phyloP scores from a whole-genome alignment of 2,113 vertebrate species.

The Tenrec ecaudatus region DNA sequence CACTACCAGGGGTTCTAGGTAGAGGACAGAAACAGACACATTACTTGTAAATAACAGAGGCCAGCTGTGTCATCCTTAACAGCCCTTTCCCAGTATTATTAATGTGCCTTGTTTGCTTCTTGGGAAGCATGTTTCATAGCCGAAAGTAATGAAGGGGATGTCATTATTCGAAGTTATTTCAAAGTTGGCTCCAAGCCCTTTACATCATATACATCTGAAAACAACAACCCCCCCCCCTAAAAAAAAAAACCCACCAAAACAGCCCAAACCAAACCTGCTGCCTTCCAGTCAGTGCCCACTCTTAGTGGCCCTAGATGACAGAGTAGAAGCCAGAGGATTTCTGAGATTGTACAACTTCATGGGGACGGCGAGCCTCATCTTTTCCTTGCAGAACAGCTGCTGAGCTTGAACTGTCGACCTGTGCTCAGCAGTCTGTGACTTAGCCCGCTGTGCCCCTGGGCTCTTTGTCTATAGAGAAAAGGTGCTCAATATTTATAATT shows the following conservation, averaged over 20 bases:
- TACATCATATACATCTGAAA: background rate
- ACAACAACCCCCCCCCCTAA: background rate
- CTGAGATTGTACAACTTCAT: background rate
- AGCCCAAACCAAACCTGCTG: too few relatives aligned
- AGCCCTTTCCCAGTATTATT: background rate
- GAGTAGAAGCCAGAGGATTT: background rate
- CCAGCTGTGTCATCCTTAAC: background rate
- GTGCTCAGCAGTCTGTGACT: too few relatives aligned
- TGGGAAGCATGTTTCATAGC: background rate
- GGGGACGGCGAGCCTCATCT: too few relatives aligned
- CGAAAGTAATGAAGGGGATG: background rate
- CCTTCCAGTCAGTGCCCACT: background rate
- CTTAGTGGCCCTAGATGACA: background rate
- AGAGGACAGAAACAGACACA: background rate
- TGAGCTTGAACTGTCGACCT: too few relatives aligned
- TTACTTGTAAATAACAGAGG: background rate
- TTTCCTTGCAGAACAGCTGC: too few relatives aligned
- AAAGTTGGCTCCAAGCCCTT: background rate
- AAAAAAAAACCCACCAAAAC: too few relatives aligned
- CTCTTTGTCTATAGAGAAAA: background rate
- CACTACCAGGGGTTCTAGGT: background rate
- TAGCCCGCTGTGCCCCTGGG: too few relatives aligned
- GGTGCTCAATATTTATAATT: background rate
- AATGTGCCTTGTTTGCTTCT: background rate
- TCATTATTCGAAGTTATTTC: constrained; percentile 28